Evolutionary conservation across 1,140 invertebrate genomes (phyloP), one percentile per base, ranked within the genome.

Genomic region (Capitella teleta): DNA sequence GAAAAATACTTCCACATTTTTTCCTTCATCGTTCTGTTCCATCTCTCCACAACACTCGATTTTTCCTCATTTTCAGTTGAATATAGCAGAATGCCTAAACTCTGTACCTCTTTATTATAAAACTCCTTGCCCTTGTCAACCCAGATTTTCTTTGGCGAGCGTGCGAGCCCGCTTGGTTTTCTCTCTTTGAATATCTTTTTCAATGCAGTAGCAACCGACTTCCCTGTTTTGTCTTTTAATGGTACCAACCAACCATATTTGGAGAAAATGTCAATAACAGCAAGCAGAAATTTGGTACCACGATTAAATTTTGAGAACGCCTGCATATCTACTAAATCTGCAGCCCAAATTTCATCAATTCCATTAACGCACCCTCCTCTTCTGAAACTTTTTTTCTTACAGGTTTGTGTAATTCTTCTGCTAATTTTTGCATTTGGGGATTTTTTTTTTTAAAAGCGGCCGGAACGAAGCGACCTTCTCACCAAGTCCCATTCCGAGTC

Each of bases 291-390:
- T n/a, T n/a, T n/a, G n/a, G n/a, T n/a, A n/a, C n/a, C n/a, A n/a
- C n/a, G n/a, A n/a, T n/a, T n/a, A n/a, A n/a, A n/a, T n/a, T n/a
- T n/a, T n/a, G n/a, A n/a, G n/a, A n/a, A n/a, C n/a, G n/a, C n/a
- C 12, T 28, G 51, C 45, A 53, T 52, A 42, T 55, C 45, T 10
- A 55, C 50, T 14, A 52, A 23, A 55, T 55, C 51, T n/a, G 45
- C 50, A 5, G 54, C 54, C 32, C 45, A 55, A 3, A 48, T 55
- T 28, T 53, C 38, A 19, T 55, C 50, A 40, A 53, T 48, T 8
- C 51, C 50, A 24, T 28, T 42, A 34, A 14, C 3, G 2, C 3
- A 54, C 40, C 16, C 19, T 43, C 25, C 48, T 5, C 21, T 32
- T 14, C 14, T n/a, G 28, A 24, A 38, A 47, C 6, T 8, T 24